Percentiles rank a stretch among this genome's conserved stretches.
Conservation (phyloP, 2,888 invertebrate species). For the Perdita meconis region DNA sequence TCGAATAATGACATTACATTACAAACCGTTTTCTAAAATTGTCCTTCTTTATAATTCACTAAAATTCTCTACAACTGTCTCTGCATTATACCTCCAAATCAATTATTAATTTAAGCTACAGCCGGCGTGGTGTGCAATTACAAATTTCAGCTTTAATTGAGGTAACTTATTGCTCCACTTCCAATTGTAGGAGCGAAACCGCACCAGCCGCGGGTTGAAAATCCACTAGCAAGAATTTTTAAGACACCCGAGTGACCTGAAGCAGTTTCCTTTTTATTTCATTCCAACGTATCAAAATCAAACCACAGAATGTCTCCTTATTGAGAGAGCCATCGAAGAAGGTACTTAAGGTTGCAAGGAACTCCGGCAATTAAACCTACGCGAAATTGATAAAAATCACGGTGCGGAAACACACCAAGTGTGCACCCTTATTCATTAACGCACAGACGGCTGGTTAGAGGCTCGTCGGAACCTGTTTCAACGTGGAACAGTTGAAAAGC, state of each 20-base stretch:
- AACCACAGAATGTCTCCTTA: constrained; percentile 45
- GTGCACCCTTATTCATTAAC: constrained; percentile 58
- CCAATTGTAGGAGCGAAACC: too few species aligned
- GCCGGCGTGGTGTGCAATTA: too few species aligned
- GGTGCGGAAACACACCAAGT: constrained; percentile 19
- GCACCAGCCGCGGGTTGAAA: too few species aligned
- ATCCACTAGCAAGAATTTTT: too few species aligned
- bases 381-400: constrained; percentile 42
- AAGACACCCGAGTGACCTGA: neutral
- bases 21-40: too few species aligned
- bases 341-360: constrained; percentile 55
- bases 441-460: constrained; percentile 26
- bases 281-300: constrained; percentile 1
- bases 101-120: too few species aligned
- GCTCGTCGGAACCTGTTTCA: constrained; percentile 9
- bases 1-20: too few species aligned
- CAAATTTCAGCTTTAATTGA: too few species aligned
- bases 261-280: neutral
- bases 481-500: constrained; percentile 30
- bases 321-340: constrained; percentile 39
- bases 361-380: constrained; percentile 60
- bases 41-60: too few species aligned
- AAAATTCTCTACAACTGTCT: too few species aligned
- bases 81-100: too few species aligned
- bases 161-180: too few species aligned